Base-by-base conservation (phyloP, 2,113 vertebrate genomes). In the Triplophysa siluroides region DNA sequence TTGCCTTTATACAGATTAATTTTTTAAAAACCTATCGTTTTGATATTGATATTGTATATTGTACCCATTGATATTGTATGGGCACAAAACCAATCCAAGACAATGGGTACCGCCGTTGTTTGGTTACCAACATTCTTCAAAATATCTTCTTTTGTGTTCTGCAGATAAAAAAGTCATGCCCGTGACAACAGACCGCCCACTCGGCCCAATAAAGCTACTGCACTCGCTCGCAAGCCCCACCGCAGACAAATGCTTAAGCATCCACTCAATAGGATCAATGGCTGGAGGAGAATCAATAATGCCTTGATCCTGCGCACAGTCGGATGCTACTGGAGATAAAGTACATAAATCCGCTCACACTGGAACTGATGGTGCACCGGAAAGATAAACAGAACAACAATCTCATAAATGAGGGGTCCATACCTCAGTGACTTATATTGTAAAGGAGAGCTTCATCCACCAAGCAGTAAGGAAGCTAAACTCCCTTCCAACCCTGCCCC, bases 231-330 rank as follows among this genome's bases (percentile, higher is more conserved):
- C 83, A 83, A 87, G 82, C 84, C 88, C 84, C 86, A 88, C 83
- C 60, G 8, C 81, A 81, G 85, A 64, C 87, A 86, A 87, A 85
- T 90, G 88, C 90, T 90, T 91, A 91, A 76, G 85, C 81, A 78
- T 78, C 54, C 83, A 43, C 91, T 93, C 90, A 87, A 92, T 92
- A 88, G 83, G 82, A 89, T 89, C 79, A 87, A 81, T 87, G 82
- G 79, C 85, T 85, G 87, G 87, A 83, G 88, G 86, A 77, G 72
- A 84, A 91, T 92, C 91, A 88, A 92, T 92, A 86, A 86, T 60
- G 66, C 77, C 71, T 82, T 84, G 76, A 84, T 82, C 80, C 65
- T 73, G 76, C 62, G 65, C 10, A 24, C 58, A 71, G 76, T 47
- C 26, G 23, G 66, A 75, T 78, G 71, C 71, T 24, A 24, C 24